A percentile compares a stretch with the other conserved stretches of the same genome.
These are phyloP conservation scores for Sphaerophoria rueppellii DNA, from an alignment of 2,888 invertebrate species.

Conservation along the genomic window DNA sequence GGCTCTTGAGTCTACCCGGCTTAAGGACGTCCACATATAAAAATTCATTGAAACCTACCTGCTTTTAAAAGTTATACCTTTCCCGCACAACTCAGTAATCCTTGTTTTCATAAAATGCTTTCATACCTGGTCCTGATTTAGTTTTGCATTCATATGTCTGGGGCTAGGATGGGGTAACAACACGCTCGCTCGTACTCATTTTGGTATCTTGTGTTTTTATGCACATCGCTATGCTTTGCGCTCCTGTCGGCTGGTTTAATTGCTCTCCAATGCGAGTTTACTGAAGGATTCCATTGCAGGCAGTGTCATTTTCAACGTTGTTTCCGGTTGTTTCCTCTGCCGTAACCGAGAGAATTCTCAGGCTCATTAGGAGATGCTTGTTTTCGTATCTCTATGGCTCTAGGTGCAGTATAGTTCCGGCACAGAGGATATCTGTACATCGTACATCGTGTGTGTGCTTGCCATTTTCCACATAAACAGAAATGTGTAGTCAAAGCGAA, in stretches of 20 bases:
- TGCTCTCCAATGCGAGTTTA: slow-evolving; percentile 51
- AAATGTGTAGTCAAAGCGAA: background rate
- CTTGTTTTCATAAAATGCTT: background rate
- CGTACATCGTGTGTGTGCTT: slow-evolving; percentile 1
- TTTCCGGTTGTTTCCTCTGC: slow-evolving; percentile 63
- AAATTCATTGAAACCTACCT: slow-evolving; percentile 47
- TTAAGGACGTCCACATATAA: slow-evolving; percentile 32
- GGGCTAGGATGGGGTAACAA: slow-evolving; percentile 1
- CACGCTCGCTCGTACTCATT: slow-evolving; percentile 14
- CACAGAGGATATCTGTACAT: background rate
- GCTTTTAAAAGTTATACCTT: slow-evolving; percentile 37
- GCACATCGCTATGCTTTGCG: slow-evolving; percentile 8
- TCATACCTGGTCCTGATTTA: slow-evolving; percentile 19
- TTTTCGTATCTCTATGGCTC: slow-evolving; percentile 33
- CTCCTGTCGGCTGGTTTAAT: slow-evolving; percentile 43
- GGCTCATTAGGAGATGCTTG: slow-evolving; percentile 68
- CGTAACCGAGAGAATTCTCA: slow-evolving; percentile 60
- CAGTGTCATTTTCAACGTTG: slow-evolving; percentile 66
- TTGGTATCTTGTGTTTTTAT: slow-evolving; percentile 17
- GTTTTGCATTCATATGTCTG: background rate
- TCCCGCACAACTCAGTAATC: background rate
- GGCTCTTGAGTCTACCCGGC: background rate
- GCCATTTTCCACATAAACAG: slow-evolving; percentile 3
- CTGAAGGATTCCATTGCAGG: slow-evolving; percentile 43
- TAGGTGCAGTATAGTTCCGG: background rate